Evolutionary conservation across 2,797 vertebrate species (phyloP), one percentile per base, ranked within the genome.

Genomic region (Acrossocheilus wenchowensis): DNA sequence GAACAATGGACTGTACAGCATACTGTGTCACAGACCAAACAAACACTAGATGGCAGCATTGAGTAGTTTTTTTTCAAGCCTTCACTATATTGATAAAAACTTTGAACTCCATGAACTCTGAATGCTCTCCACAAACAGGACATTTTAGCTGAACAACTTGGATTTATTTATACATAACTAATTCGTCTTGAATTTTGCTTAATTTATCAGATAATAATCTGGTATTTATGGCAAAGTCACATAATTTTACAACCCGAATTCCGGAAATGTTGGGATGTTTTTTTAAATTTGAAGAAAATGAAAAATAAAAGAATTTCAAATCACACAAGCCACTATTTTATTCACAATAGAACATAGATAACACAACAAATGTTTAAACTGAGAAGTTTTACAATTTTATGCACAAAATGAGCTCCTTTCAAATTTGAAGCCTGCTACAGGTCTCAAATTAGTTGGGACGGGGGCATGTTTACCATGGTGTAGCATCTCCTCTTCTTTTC

Each of bases 41-140:
- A 66, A 69, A 34, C 82, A 82, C 78, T 72, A 87, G 85, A 79
- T 81, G 85, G 78, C 72, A 84, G 72, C 57, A 57, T 83, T 85
- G 23, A 21, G 64, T 21, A 30, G 15, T 19, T 26, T 71, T 71
- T 60, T 36, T 34, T 11, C 23, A 57, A 87, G 12, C 1, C 4
- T 23, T 41, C 30, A 26, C 21, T 17, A 4, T 1, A 78, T 68
- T 34, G 14, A 30, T 19, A 5, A 30, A 64, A 62, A 26, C 23
- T 11, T 71, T 74, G 9, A 45, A 62, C 82, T 45, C 19, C 11
- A 34, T 68, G 73, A 74, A 83, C 54, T 83, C 21, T 48, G 10
- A 45, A 7, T 60, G 21, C 17, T 73, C 23, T n/a, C 52, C 17
- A 45, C 26, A 19, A 64, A 83, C 57, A 26, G 66, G 4, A 6